A percentile compares a stretch with the other conserved stretches of the same genome.
Conservation (phyloP, 2,113 vertebrate species). For the Oryzias melastigma region DNA sequence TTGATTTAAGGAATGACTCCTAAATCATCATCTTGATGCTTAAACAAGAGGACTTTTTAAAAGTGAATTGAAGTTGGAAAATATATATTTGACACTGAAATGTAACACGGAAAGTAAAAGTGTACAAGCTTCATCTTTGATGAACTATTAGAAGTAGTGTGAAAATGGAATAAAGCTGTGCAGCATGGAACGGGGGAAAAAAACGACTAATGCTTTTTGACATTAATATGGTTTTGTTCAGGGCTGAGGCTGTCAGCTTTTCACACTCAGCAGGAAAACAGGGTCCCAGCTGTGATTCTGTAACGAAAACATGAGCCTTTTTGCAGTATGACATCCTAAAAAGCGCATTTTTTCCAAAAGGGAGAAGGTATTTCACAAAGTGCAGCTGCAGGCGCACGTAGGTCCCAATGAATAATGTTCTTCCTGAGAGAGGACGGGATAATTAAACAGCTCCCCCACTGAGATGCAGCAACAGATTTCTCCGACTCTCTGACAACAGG, state of each 20-base stretch:
- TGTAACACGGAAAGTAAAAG: too few species aligned
- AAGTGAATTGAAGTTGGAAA: too few species aligned
- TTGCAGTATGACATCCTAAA: constrained; percentile 3
- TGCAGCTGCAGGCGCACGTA: background rate
- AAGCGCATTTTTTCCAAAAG: background rate
- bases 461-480: background rate
- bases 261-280: constrained; percentile 6
- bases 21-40: too few species aligned
- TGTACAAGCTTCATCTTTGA: too few species aligned
- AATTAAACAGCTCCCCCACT: constrained; percentile 26
- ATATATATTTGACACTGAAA: too few species aligned
- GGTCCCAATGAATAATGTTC: background rate
- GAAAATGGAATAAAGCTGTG: too few species aligned
- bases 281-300: constrained; percentile 17
- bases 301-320: constrained; percentile 26
- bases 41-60: too few species aligned
- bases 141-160: too few species aligned
- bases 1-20: too few species aligned
- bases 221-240: constrained; percentile 1
- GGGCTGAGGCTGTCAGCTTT: constrained; percentile 4
- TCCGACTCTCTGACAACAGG: constrained; percentile 9
- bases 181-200: background rate
- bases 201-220: background rate
- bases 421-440: background rate
- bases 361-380: constrained; percentile 1